Conservation (phyloP, 2,797 vertebrate genomes). For the Sebastes trivittatus region DNA sequence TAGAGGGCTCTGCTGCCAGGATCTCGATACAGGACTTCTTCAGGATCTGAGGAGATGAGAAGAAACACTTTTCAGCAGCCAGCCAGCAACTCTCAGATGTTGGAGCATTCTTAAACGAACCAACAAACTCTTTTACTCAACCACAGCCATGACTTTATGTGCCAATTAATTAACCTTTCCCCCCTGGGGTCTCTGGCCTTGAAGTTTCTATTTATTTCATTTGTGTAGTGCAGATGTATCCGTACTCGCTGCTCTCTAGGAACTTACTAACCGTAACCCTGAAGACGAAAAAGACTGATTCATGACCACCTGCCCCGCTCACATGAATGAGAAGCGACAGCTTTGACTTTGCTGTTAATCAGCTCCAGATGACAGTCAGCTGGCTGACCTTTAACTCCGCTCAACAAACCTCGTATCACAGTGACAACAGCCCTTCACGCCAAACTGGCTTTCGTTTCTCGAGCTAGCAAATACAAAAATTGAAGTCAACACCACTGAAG, state of each 20-base stretch:
- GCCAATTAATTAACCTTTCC: neutral
- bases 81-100: neutral
- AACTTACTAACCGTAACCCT: slow-evolving; percentile 30
- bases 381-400: slow-evolving; percentile 46
- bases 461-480: neutral
- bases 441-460: slow-evolving; percentile 37
- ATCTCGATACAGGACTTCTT: slow-evolving; percentile 99
- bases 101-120: neutral
- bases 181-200: neutral
- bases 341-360: slow-evolving; percentile 59
- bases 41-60: slow-evolving; percentile 86
- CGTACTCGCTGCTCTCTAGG: slow-evolving; percentile 28
- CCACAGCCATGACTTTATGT: neutral
- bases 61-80: neutral
- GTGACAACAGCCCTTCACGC: slow-evolving; percentile 22
- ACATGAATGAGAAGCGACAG: slow-evolving; percentile 30
- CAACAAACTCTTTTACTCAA: neutral
- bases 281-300: slow-evolving; percentile 45
- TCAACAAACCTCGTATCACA: slow-evolving; percentile 21
- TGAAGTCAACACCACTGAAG: slow-evolving; percentile 31
- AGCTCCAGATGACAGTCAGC: slow-evolving; percentile 73
- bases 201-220: neutral
- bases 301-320: slow-evolving; percentile 39
- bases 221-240: slow-evolving; percentile 2
- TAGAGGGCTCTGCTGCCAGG: slow-evolving; percentile 95